Evolutionary conservation across 2,888 invertebrate species (phyloP), one percentile per base, ranked within the genome.

Genomic region (Muschampia plurimacula): DNA sequence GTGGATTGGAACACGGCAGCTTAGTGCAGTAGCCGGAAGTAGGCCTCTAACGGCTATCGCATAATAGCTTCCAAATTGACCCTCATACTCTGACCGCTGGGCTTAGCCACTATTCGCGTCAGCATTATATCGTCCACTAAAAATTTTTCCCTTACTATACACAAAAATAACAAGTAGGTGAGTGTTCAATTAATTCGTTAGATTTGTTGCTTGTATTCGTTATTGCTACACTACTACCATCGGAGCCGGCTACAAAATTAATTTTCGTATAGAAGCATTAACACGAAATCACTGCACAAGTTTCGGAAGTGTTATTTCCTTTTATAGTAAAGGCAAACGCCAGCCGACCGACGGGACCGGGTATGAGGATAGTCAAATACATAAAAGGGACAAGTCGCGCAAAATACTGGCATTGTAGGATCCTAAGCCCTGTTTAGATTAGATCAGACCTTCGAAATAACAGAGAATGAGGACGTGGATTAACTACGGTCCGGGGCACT

Each of bases 391-490:
- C 90, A 89, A 91, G 89, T 88, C 89, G 90, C 89, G 90, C 89
- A 89, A 91, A 91, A 91, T 91, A 92, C 91, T 91, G 91, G 86
- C 90, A 88, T 90, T 90, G 92, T 91, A 91, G 89, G 89, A 91
- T 91, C 89, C 92, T 92, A 92, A 94, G 92, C 92, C 89, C 90
- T 91, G 93, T 93, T 94, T 93, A 94, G 93, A 94, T 94, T 94
- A 93, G 93, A 94, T 93, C 93, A 93, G 93, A 91, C 92, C 93
- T 93, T 92, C 91, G 92, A 92, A 94, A 94, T 94, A 94, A 94
- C 94, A 94, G 93, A 92, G 93, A 94, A 94, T 93, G 93, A 94
- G 93, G 93, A 93, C 92, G 91, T 92, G 94, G 94, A 93, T 94
- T 94, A 93, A 94, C 93, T 93, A 92, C 92, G 94, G 93, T 93